Percentiles rank a stretch among this genome's conserved stretches.
Conservation (phyloP, 1,140 invertebrate species). For the Heliconius melpomene region DNA sequence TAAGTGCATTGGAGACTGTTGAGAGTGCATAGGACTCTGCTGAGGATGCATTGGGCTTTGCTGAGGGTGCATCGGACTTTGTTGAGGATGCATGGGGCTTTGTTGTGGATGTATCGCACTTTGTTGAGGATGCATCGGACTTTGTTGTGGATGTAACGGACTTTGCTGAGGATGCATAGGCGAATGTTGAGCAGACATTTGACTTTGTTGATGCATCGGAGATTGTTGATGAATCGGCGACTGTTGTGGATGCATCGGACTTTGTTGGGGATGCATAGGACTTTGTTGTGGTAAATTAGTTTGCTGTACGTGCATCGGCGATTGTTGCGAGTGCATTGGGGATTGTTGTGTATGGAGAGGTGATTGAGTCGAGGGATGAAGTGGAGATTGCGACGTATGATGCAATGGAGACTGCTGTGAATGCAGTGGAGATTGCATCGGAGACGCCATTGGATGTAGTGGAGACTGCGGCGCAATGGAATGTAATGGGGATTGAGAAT, state of each 20-base stretch:
- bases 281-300: conserved; percentile 77
- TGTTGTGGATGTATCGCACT: conserved; percentile 73
- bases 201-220: conserved; percentile 63
- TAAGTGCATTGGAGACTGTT: conserved; percentile 70
- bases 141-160: conserved; percentile 61
- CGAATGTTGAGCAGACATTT: conserved; percentile 65
- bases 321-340: conserved; percentile 72
- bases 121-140: conserved; percentile 65
- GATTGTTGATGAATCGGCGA: conserved; percentile 79
- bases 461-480: conserved; percentile 81
- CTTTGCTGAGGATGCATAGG: conserved; percentile 73
- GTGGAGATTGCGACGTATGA: conserved; percentile 81
- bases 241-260: conserved; percentile 74
- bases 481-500: conserved; percentile 74
- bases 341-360: conserved; percentile 75
- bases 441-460: conserved; percentile 78
- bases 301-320: conserved; percentile 76
- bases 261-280: conserved; percentile 80
- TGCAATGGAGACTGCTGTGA: conserved; percentile 79
- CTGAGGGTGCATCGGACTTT: conserved; percentile 75
- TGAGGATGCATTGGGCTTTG: conserved; percentile 70
- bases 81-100: conserved; percentile 67
- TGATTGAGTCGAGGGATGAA: conserved; percentile 79
- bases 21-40: conserved; percentile 67
- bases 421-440: conserved; percentile 81